A percentile compares a stretch with the other conserved stretches of the same genome.
These are phyloP conservation scores for Neelides folsomi DNA, from an alignment of 2,888 invertebrate genomes.

Conservation along the genomic window DNA sequence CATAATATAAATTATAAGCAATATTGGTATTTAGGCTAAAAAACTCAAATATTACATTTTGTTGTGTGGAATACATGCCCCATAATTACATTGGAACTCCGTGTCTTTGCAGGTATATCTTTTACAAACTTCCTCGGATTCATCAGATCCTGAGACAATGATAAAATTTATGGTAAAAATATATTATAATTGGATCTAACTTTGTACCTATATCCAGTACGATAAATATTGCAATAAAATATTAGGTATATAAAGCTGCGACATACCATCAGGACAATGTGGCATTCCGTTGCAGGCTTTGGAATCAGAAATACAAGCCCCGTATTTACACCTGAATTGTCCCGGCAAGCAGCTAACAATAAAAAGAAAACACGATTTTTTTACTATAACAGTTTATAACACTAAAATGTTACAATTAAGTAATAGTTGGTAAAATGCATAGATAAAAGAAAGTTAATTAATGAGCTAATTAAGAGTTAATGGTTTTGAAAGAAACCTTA, in stretches of 20 bases:
- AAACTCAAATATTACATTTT: conserved; percentile 5
- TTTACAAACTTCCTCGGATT: conserved; percentile 24
- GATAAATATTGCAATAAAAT: too few relatives aligned
- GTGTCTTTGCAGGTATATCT: conserved; percentile 18
- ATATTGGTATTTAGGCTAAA: too few relatives aligned
- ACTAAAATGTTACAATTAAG: conserved; percentile 6
- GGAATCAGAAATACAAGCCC: conserved; percentile 28
- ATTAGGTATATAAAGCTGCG: too few relatives aligned
- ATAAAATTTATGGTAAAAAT: too few relatives aligned
- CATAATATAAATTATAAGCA: too few relatives aligned
- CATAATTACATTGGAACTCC: conserved; percentile 29
- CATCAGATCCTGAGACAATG: conserved; percentile 25
- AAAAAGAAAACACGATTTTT: background rate
- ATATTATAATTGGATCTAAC: too few relatives aligned
- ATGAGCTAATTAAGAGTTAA: too few relatives aligned
- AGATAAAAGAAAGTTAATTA: too few relatives aligned
- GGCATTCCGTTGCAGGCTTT: conserved; percentile 12
- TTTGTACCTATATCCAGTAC: too few relatives aligned
- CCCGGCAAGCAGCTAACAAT: conserved; percentile 21
- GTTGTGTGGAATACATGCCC: conserved; percentile 12
- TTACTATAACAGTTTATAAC: background rate
- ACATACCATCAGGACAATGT: conserved; percentile 8
- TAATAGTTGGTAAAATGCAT: conserved; percentile 3
- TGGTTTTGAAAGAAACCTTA: conserved; percentile 9
- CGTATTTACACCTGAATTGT: conserved; percentile 29